Conservation (phyloP, 2,888 invertebrate genomes). For the Machimus atricapillus region DNA sequence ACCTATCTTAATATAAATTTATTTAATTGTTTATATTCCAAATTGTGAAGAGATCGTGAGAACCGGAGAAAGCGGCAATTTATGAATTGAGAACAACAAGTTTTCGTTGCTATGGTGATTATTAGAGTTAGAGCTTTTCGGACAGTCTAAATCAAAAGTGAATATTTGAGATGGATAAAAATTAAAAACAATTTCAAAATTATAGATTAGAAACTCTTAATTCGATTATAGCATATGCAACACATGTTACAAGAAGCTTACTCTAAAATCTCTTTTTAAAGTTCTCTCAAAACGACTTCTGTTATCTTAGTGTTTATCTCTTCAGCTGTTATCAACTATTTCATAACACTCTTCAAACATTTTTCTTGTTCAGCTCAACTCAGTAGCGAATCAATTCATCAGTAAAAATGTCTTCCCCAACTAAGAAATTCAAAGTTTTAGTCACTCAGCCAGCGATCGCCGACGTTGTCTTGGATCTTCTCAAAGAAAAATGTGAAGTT, state of each 20-base stretch:
- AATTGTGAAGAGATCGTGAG: neutral
- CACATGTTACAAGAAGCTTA: too few species aligned
- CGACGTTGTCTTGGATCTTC: constrained; percentile 68
- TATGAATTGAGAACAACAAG: neutral
- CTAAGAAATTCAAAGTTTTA: constrained; percentile 67
- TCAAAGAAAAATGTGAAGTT: constrained; percentile 64
- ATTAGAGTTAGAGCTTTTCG: neutral
- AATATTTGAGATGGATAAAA: neutral
- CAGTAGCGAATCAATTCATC: neutral
- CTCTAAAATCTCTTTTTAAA: too few species aligned
- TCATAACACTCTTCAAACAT: neutral
- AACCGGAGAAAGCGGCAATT: neutral
- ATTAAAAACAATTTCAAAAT: neutral
- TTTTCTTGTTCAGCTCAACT: neutral
- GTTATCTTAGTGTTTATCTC: neutral
- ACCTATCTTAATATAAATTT: neutral
- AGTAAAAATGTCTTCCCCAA: constrained; percentile 49
- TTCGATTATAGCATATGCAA: neutral
- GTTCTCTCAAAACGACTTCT: neutral
- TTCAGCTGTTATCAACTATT: neutral
- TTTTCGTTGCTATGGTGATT: neutral
- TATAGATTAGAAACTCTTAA: neutral
- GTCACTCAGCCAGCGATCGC: constrained; percentile 76
- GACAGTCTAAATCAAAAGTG: neutral
- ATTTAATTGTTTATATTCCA: neutral